Evolutionary conservation across 2,888 invertebrate genomes (phyloP), one percentile per base, ranked within the genome.

Genomic region (Netelia fuscicornis): DNA sequence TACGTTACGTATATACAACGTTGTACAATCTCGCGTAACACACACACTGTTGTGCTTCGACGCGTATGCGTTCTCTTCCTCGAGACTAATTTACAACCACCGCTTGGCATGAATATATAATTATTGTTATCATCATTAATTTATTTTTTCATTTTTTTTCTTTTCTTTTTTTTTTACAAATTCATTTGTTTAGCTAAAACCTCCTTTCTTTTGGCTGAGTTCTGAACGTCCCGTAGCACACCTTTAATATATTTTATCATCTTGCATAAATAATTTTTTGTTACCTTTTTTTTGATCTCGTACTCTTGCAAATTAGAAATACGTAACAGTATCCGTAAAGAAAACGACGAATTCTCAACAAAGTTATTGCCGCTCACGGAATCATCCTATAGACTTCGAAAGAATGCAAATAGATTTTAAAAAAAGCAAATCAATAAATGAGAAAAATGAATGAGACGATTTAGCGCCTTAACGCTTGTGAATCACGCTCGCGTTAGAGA

Each of bases 121-220:
- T 90, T 89, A 77, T 88, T 89, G 90, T 90, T 89, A 79, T 83
- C 71, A 44, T 77, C 64, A 80, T 88, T 87, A 83, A 10, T 48
- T 10, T 48, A 13, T 48, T 48, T 6, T 48, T 2, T 48, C 0
- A 13, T 48, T 48, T 48, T 13, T 13, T 48, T 48, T 10, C 1
- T 68, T 75, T 62, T 70, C 60, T 68, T 70, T 62, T 70, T 65
- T 75, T 48, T 80, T 64, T 30, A 37, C 44, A 56, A 17, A 37
- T 83, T 80, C 44, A 76, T 84, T 70, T 54, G 67, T 62, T 67
- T 58, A 76, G 74, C 81, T 81, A 82, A 83, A 78, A 65, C 56
- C 75, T 68, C 25, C 30, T 81, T 92, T 92, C 91, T 91, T 91
- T 92, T 92, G 92, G 92, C 92, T 92, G 93, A 93, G 92, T 90